These are phyloP conservation scores for Sycophaga agraensis DNA, from an alignment of 1,140 invertebrate genomes.

Conservation along the genomic window DNA sequence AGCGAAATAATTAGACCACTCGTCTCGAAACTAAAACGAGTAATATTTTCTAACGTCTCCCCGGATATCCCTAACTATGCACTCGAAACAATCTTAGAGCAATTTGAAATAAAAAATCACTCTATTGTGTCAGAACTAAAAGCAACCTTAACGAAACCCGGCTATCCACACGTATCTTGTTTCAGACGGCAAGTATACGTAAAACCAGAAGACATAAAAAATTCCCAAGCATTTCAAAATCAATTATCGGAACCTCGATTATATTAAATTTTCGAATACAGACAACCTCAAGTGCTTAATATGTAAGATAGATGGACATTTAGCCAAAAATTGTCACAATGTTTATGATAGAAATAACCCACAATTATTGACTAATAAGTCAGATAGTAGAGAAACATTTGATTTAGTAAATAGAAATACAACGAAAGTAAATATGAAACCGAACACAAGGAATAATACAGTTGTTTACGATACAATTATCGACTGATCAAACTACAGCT, in stretches of 20 bases:
- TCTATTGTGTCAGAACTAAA: not conserved
- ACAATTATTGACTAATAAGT: not conserved
- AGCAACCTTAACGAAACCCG: not conserved
- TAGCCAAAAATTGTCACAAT: constrained; percentile 16
- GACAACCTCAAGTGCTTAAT: constrained; percentile 19
- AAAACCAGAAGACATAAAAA: not conserved
- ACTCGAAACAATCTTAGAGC: not conserved
- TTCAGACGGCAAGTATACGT: not conserved
- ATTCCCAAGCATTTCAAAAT: no score
- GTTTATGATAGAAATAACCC: not conserved
- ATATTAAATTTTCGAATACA: no score
- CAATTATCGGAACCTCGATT: no score
- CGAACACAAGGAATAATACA: no score
- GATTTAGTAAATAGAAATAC: not conserved
- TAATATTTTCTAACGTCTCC: not conserved
- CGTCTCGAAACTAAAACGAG: not conserved
- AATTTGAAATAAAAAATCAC: not conserved
- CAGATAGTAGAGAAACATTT: not conserved
- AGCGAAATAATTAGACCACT: not conserved
- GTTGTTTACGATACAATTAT: no score
- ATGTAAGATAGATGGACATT: constrained; percentile 28
- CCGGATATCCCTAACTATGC: not conserved
- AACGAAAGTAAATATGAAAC: not conserved
- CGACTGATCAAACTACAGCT: not conserved
- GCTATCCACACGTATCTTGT: not conserved